Base-by-base conservation (phyloP, 2,888 invertebrate species). In the Chrysolina oricalcia region DNA sequence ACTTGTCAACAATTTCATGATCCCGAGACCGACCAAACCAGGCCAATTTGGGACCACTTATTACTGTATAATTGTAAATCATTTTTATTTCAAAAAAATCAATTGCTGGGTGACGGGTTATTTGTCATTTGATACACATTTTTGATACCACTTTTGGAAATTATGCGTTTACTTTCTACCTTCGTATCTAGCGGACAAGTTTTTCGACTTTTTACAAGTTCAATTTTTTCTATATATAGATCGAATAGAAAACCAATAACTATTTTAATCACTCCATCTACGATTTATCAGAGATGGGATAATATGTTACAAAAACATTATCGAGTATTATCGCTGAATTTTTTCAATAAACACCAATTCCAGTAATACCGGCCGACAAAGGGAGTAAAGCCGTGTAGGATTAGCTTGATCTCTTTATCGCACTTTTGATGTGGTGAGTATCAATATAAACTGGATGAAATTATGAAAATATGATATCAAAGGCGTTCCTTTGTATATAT, bases 281-380 rank as follows among this genome's bases (percentile, higher is more conserved):
- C 63, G 59, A 59, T 59, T 59, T 59, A 59, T 68, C 46, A 73
- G 40, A 48, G 40, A 50, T 68, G 19, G 40, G 21, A 53, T 53
- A 19, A 77, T 70, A 65, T 67, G 70, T 73, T 70, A 76, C 76
- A 74, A 80, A 78, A 77, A 78, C 77, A 70, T 77, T 77, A 78
- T 78, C 77, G 74, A 77, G 76, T 77, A 79, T 80, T 79, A 77
- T 72, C 73, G 77, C 74, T 70, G 74, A 78, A 79, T 80, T 75
- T 80, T 79, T 80, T 77, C 75, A 80, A 78, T 78, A 80, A 81
- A 78, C 81, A 82, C 81, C 81, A 79, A 81, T 80, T 79, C 81
- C 73, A 74, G 75, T 78, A 78, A 79, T 81, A 78, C 77, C 72
- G 41, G 76, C 83, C 83, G 82, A 83, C 83, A 83, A 83, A 74